These are phyloP conservation scores for Antennarius striatus DNA, from an alignment of 2,113 vertebrate genomes.

Conservation along the genomic window DNA sequence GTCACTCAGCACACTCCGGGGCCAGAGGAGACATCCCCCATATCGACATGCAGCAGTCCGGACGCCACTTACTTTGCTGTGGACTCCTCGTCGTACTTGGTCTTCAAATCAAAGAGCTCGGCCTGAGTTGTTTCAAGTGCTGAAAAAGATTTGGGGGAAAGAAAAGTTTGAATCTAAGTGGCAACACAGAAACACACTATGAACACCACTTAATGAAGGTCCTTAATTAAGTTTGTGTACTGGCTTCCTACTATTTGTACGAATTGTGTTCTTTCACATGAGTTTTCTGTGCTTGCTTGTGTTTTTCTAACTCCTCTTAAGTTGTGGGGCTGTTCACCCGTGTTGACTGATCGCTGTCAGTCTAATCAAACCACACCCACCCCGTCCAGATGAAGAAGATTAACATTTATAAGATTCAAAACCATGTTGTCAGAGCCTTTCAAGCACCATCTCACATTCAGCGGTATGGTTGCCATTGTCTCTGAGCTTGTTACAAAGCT, in stretches of 20 bases:
- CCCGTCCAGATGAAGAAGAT: slow-evolving; percentile 23
- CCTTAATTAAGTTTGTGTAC: not conserved
- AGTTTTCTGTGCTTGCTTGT: too few species aligned
- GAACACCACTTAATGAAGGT: not conserved
- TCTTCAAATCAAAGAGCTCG: slow-evolving; percentile 99
- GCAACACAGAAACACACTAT: not conserved
- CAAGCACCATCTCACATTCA: slow-evolving; percentile 1
- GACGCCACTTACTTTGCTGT: slow-evolving; percentile 93
- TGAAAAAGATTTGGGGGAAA: slow-evolving; percentile 68
- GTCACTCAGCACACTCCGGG: slow-evolving; percentile 55
- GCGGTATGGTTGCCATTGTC: slow-evolving; percentile 8
- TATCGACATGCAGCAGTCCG: slow-evolving; percentile 48
- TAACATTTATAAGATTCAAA: slow-evolving; percentile 1
- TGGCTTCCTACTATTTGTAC: not conserved
- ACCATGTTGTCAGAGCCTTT: not conserved
- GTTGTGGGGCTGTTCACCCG: slow-evolving; percentile 4
- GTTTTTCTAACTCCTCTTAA: slow-evolving; percentile 3
- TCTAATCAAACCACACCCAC: slow-evolving; percentile 25
- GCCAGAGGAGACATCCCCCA: slow-evolving; percentile 53
- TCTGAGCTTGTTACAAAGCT: slow-evolving; percentile 13
- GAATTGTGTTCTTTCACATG: not conserved
- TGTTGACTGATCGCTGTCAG: slow-evolving; percentile 7
- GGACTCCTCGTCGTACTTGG: slow-evolving; percentile 97
- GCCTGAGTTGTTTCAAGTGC: slow-evolving; percentile 97
- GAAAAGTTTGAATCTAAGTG: not conserved